These are phyloP conservation scores for Melanotaenia parkinsoni DNA, from an alignment of 2,797 vertebrate species.

Conservation along the genomic window DNA sequence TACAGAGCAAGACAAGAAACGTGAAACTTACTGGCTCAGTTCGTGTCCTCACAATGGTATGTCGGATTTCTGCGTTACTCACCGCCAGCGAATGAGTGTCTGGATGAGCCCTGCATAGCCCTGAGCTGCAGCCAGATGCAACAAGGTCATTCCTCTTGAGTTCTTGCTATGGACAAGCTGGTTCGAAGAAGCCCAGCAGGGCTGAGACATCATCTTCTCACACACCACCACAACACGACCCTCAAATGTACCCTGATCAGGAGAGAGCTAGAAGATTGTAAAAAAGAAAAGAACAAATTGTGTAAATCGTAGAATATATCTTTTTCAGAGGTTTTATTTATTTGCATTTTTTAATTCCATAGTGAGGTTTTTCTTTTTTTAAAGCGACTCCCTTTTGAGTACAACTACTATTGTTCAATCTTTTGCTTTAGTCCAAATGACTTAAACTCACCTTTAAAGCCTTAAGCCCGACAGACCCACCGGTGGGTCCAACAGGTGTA, in stretches of 20 bases:
- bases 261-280: constrained; percentile 63
- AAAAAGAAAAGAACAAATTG: background rate
- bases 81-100: constrained; percentile 99
- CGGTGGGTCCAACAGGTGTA: no score
- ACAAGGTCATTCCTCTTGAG: constrained; percentile 95
- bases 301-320: background rate
- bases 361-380: background rate
- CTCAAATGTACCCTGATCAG: constrained; percentile 92
- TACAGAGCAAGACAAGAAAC: constrained; percentile 63
- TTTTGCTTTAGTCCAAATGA: background rate
- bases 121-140: constrained; percentile 94
- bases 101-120: constrained; percentile 97
- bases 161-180: constrained; percentile 97
- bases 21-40: constrained; percentile 25
- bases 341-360: background rate
- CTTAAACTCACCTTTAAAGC: background rate
- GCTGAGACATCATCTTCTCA: constrained; percentile 99
- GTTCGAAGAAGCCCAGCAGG: constrained; percentile 97
- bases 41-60: background rate
- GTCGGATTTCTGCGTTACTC: constrained; percentile 60
- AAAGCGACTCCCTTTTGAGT: background rate
- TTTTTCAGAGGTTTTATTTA: background rate
- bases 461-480: no score
- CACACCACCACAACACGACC: constrained; percentile 97
- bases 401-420: background rate